Percentiles rank a stretch among this genome's conserved stretches.
phyloP scores from a whole-genome alignment of 1,140 invertebrate species.

The Zeugodacus cucurbitae region DNA sequence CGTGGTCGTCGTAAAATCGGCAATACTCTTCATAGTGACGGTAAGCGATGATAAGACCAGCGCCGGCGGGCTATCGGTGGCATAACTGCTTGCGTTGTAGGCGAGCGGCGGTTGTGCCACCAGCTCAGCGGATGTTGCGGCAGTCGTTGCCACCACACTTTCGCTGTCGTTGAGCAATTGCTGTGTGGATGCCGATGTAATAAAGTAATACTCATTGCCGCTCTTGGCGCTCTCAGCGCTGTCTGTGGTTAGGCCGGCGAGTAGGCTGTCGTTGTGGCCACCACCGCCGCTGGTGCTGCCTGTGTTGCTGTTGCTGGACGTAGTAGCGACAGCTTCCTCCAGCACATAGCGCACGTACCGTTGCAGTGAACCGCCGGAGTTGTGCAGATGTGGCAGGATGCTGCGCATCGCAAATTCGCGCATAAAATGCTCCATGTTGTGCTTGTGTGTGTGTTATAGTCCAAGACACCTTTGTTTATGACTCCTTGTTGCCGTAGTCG shows the following conservation, averaged over 20 bases:
- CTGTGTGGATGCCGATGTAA: conserved; percentile 25
- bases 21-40: conserved; percentile 28
- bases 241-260: background rate
- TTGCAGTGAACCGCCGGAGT: background rate
- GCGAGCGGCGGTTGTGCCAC: background rate
- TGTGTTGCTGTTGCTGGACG: background rate
- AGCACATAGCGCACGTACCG: background rate
- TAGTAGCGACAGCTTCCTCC: background rate
- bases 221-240: background rate
- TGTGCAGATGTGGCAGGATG: conserved; percentile 46
- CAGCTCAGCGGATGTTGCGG: background rate
- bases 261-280: background rate
- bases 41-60: conserved; percentile 11
- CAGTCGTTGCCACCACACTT: background rate
- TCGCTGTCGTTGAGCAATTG: conserved; percentile 41
- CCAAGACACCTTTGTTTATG: background rate
- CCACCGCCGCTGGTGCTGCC: background rate
- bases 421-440: conserved; percentile 44
- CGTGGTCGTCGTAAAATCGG: background rate
- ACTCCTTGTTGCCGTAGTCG: background rate
- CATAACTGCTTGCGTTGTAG: background rate
- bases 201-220: conserved; percentile 42
- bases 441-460: background rate
- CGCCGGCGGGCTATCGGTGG: background rate
- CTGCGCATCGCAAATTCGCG: conserved; percentile 53